phyloP scores from a whole-genome alignment of 2,888 invertebrate species.

The Gnatocerus cornutus region DNA sequence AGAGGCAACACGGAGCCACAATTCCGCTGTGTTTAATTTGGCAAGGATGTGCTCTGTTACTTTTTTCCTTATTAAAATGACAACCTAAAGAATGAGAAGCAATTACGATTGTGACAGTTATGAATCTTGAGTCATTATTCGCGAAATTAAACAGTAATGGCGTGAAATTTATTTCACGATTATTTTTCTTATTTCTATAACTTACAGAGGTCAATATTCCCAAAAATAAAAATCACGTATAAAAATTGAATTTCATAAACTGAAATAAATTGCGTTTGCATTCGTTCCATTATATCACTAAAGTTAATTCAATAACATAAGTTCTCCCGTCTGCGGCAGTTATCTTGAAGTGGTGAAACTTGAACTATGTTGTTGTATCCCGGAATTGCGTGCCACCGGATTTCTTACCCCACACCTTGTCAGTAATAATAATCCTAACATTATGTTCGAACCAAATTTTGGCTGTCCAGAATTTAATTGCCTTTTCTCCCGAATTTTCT shows the following conservation, averaged over 20 bases:
- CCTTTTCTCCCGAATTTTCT: conserved; percentile 43
- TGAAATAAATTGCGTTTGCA: conserved; percentile 43
- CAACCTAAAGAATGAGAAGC: conserved; percentile 39
- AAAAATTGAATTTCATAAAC: not conserved
- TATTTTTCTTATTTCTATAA: conserved; percentile 38
- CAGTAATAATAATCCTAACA: conserved; percentile 52
- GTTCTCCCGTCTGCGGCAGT: conserved; percentile 46
- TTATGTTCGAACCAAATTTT: conserved; percentile 51
- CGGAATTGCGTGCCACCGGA: conserved; percentile 45
- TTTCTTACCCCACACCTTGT: conserved; percentile 47
- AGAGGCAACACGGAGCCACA: conserved; percentile 25
- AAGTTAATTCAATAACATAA: conserved; percentile 47
- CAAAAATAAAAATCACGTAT: not conserved
- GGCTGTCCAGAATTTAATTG: conserved; percentile 53
- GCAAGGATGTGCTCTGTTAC: conserved; percentile 30
- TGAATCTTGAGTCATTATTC: conserved; percentile 42
- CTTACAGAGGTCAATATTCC: conserved; percentile 25
- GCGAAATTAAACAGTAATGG: conserved; percentile 45
- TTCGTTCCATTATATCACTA: conserved; percentile 39
- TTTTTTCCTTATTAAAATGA: conserved; percentile 47
- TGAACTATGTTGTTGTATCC: conserved; percentile 44
- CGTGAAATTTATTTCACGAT: conserved; percentile 39
- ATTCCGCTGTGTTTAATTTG: conserved; percentile 38
- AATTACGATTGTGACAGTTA: conserved; percentile 45
- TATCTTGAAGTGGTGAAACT: conserved; percentile 46